Evolutionary conservation across 2,113 vertebrate species (phyloP).

Genomic region (Asarcornis scutulata): DNA sequence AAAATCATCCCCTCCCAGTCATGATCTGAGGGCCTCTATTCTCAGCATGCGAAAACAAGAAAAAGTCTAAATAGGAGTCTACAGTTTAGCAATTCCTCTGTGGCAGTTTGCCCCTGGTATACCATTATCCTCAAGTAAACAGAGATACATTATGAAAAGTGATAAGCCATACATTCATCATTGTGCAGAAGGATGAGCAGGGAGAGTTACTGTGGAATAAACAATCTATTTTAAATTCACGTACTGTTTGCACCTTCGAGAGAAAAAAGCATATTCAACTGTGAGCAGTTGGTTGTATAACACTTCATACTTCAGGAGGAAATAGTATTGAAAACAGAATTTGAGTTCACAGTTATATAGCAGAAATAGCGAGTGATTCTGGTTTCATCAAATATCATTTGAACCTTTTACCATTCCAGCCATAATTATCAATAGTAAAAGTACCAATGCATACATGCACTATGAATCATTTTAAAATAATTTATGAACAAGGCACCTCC

Average conservation of each 20-base stretch:
- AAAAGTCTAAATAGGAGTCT: neutral
- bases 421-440: neutral
- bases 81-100: neutral
- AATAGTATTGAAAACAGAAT: neutral
- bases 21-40: neutral
- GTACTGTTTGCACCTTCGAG: neutral
- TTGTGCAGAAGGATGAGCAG: neutral
- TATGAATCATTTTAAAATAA: neutral
- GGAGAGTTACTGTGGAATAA: neutral
- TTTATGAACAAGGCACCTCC: neutral
- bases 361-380: neutral
- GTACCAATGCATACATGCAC: neutral
- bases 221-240: neutral
- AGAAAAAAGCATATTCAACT: neutral
- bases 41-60: neutral
- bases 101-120: neutral
- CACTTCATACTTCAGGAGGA: neutral
- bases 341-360: fast-evolving
- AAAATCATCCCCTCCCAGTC: neutral
- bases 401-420: neutral
- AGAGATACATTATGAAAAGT: neutral
- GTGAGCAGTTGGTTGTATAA: neutral
- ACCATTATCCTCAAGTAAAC: neutral
- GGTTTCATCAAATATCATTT: neutral
- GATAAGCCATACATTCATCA: neutral